Conservation (phyloP, 2,888 invertebrate genomes). For the Endotricha flammealis region DNA sequence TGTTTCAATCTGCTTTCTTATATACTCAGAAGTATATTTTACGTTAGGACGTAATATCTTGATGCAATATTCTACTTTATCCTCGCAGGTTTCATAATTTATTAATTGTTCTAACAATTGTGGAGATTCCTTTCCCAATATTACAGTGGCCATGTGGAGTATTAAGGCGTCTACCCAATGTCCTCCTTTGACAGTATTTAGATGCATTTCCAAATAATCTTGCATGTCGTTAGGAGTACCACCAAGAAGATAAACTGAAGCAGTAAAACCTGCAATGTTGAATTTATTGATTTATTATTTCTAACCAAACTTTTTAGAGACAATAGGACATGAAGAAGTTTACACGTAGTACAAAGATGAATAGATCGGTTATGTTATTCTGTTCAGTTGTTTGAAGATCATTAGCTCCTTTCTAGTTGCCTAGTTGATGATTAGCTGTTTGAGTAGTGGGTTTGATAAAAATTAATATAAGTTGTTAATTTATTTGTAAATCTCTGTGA, state of each 20-base stretch:
- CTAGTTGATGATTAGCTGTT: no score
- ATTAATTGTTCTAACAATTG: constrained; percentile 21
- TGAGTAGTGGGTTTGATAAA: no score
- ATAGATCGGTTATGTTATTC: no score
- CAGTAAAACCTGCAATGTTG: constrained; percentile 37
- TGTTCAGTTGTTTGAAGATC: no score
- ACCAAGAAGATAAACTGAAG: constrained; percentile 47
- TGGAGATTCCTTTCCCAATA: constrained; percentile 21
- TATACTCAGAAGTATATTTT: constrained; percentile 35
- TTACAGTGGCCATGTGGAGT: constrained; percentile 32
- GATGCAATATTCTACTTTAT: constrained; percentile 33
- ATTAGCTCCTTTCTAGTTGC: no score
- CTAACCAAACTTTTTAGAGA: no score
- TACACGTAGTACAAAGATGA: no score
- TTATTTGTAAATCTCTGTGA: no score
- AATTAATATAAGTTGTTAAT: no score
- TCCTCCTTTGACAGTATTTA: constrained; percentile 9
- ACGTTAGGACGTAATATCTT: constrained; percentile 28
- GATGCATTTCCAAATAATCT: constrained; percentile 22
- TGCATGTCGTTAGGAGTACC: constrained; percentile 36
- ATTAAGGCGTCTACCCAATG: constrained; percentile 20
- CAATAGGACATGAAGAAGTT: no score
- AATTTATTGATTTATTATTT: no score
- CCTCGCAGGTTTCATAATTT: constrained; percentile 25
- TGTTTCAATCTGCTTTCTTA: constrained; percentile 29